Conservation (phyloP, 2,797 vertebrate species). For the Scarus forsteni region DNA sequence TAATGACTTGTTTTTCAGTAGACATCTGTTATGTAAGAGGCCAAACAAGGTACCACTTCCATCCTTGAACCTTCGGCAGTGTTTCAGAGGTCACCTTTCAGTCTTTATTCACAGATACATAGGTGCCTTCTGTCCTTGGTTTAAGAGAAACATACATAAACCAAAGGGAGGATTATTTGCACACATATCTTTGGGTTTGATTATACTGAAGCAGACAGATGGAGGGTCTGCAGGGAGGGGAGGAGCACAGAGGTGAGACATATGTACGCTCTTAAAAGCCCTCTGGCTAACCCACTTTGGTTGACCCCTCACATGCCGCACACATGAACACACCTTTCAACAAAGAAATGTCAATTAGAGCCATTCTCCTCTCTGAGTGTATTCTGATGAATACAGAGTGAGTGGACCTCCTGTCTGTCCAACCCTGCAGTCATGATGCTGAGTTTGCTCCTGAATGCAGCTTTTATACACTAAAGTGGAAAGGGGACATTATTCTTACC, state of each 20-base stretch:
- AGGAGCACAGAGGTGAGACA: slow-evolving; percentile 46
- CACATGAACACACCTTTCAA: slow-evolving; percentile 30
- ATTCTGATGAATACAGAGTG: slow-evolving; percentile 27
- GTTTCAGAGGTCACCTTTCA: too few species aligned
- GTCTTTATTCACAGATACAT: too few species aligned
- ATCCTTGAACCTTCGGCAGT: too few species aligned
- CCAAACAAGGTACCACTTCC: too few species aligned
- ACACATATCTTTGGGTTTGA: slow-evolving; percentile 3
- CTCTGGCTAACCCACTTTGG: slow-evolving; percentile 54
- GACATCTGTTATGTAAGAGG: too few species aligned
- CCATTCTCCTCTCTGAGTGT: slow-evolving; percentile 27
- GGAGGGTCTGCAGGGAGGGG: slow-evolving; percentile 39
- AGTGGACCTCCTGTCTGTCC: slow-evolving; percentile 5
- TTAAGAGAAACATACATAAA: neutral
- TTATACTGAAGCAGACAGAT: slow-evolving; percentile 50
- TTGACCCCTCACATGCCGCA: slow-evolving; percentile 37
- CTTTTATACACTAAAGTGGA: neutral
- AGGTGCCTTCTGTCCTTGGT: too few species aligned
- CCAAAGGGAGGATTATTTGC: neutral
- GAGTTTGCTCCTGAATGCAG: neutral
- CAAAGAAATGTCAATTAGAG: slow-evolving; percentile 42
- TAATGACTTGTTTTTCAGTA: too few species aligned
- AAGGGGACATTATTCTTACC: neutral
- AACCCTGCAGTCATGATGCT: neutral
- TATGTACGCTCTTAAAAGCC: slow-evolving; percentile 51